These are phyloP conservation scores for Oryzias curvinotus DNA, from an alignment of 2,113 vertebrate species.

Conservation along the genomic window DNA sequence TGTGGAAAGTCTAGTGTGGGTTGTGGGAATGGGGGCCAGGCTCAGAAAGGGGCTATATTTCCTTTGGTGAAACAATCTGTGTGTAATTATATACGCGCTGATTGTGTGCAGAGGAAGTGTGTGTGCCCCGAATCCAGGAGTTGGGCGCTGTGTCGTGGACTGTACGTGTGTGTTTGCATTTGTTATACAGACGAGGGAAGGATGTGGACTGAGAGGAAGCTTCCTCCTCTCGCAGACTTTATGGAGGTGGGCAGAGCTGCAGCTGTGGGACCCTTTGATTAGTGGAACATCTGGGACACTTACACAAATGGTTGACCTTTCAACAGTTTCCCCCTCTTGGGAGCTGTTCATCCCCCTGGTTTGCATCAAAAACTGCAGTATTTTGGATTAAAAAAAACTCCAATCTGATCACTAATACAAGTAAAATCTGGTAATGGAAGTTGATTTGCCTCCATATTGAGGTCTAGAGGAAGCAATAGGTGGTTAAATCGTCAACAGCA, in stretches of 20 bases:
- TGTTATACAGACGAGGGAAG: constrained; percentile 70
- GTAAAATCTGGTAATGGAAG: no score
- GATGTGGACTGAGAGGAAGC: constrained; percentile 74
- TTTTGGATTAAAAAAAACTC: no score
- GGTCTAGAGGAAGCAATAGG: not conserved
- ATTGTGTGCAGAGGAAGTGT: constrained; percentile 74
- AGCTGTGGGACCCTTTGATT: constrained; percentile 72
- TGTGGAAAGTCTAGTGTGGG: constrained; percentile 41
- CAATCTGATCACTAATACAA: no score
- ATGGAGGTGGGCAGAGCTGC: constrained; percentile 49
- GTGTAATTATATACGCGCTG: constrained; percentile 72
- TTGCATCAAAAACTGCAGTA: no score
- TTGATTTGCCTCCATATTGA: no score
- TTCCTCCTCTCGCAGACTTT: constrained; percentile 64
- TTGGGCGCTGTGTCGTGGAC: constrained; percentile 40
- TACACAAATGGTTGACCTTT: constrained; percentile 9
- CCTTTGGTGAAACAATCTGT: constrained; percentile 71
- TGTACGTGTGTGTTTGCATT: constrained; percentile 47
- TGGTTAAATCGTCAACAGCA: not conserved
- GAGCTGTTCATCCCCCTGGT: no score
- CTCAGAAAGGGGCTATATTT: constrained; percentile 50
- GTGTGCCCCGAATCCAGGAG: constrained; percentile 64
- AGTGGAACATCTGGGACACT: constrained; percentile 68
- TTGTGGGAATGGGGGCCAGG: constrained; percentile 51
- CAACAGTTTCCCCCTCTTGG: not conserved